Base-by-base conservation (phyloP, 2,888 invertebrate genomes). In the Sycophila texana region DNA sequence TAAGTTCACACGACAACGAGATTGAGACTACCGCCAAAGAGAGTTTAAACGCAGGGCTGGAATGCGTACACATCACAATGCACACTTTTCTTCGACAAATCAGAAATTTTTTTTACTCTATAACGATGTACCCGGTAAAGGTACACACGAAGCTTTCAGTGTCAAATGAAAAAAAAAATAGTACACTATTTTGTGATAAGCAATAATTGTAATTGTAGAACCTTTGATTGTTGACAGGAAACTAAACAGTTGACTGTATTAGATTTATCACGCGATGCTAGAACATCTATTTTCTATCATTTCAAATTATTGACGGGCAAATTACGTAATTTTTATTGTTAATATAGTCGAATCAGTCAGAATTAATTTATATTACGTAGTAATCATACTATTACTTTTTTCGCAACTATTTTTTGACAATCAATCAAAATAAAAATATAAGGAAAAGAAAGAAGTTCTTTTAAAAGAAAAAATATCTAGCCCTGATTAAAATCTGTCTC, bases 31-130 rank as follows among this genome's bases (percentile, higher is more conserved):
- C 61, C 10, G 22, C 26, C 26, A 60, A 58, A 66, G 57, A 58
- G 60, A 26, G 58, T 39, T 39, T 10, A 47, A 18, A 71, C 71
- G 47, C 47, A 74, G 74, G 74, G 71, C 74, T 79, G 79, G 74
- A 75, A 70, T n/a, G 39, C 4, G 30, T n/a, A 16, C 39, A 39
- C 39, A 39, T n/a, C 22, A 30, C n/a, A 68, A 7, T 10, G n/a
- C n/a, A 26, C 13, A 53, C 5, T 26, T 55, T 51, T 49, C 49
- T 60, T 67, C 20, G 14, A 47, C 20, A 26, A 22, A 60, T 22
- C 20, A 26, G 30, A 39, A 60, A 5, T 49, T 66, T 66, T 66
- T 49, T 51, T 66, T 66, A 39, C 39, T 39, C 0, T 4, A 39
- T 39, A 39, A 39, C 39, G 5, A 7, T 39, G 39, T 39, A 39